Conservation (phyloP, 2,797 vertebrate species). For the Synanceia verrucosa region DNA sequence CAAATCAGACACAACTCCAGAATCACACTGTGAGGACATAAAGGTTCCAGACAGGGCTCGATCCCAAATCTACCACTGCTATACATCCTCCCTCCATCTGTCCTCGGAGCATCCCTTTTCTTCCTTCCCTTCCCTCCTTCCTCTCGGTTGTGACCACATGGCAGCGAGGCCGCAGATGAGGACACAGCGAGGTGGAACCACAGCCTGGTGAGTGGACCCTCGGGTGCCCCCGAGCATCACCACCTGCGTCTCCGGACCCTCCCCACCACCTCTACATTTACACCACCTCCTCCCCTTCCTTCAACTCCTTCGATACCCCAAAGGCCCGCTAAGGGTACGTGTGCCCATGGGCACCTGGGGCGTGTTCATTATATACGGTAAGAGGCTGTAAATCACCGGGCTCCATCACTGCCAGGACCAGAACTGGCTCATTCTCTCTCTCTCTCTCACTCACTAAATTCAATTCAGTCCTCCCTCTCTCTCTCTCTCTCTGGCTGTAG, state of each 20-base stretch:
- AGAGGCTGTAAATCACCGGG: conserved; percentile 84
- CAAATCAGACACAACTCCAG: conserved; percentile 69
- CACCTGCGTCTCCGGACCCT: conserved; percentile 80
- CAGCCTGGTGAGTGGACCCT: conserved; percentile 68
- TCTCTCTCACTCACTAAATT: conserved; percentile 33
- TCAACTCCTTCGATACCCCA: conserved; percentile 53
- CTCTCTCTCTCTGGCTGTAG: conserved; percentile 60
- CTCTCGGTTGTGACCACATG: conserved; percentile 57
- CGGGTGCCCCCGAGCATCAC: conserved; percentile 75
- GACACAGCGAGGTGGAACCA: conserved; percentile 70
- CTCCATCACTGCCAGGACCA: conserved; percentile 86
- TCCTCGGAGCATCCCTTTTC: too few species aligned
- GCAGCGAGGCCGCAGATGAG: conserved; percentile 68
- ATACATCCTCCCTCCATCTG: conserved; percentile 34
- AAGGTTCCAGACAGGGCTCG: conserved; percentile 66
- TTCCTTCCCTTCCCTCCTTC: not conserved
- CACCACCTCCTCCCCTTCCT: conserved; percentile 4
- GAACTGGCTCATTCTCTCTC: conserved; percentile 58
- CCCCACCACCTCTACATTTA: conserved; percentile 30
- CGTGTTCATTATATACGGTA: conserved; percentile 85
- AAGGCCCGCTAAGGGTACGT: conserved; percentile 67
- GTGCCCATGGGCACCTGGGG: conserved; percentile 70
- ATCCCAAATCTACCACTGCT: conserved; percentile 65
- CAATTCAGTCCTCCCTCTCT: conserved; percentile 25
- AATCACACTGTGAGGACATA: conserved; percentile 64